Evolutionary conservation across 2,797 vertebrate genomes (phyloP).

Genomic region (Leucoraja ocellata): DNA sequence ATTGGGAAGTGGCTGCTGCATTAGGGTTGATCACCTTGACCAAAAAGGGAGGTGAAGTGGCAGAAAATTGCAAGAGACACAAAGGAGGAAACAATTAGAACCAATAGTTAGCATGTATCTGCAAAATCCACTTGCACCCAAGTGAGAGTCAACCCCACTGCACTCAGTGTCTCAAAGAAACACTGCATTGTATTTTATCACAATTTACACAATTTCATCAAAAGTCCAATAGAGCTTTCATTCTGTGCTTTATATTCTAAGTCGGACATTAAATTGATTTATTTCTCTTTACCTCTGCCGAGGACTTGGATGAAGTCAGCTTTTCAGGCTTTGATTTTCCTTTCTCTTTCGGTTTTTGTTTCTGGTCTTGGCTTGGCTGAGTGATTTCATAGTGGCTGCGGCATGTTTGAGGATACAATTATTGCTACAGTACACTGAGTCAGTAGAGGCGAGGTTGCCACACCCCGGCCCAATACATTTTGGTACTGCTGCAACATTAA

Average conservation of each 20-base stretch:
- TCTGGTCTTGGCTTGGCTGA: constrained; percentile 70
- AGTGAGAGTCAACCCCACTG: neutral
- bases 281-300: constrained; percentile 64
- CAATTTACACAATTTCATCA: neutral
- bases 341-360: constrained; percentile 65
- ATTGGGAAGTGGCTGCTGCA: neutral
- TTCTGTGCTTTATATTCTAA: neutral
- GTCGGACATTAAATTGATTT: neutral
- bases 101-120: neutral
- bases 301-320: constrained; percentile 53
- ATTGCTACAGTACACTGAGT: constrained; percentile 89
- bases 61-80: neutral
- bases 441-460: constrained; percentile 68
- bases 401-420: constrained; percentile 91
- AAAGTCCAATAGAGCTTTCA: neutral
- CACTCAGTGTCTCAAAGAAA: neutral
- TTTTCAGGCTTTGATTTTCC: constrained; percentile 63
- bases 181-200: neutral
- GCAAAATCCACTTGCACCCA: neutral
- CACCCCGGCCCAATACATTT: constrained; percentile 85
- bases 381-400: constrained; percentile 77
- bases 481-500: constrained; percentile 57
- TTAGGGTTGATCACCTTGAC: neutral
- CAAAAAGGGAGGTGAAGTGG: neutral
- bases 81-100: neutral